Conservation (phyloP, 2,797 vertebrate genomes). For the Phataginus tetradactyla region DNA sequence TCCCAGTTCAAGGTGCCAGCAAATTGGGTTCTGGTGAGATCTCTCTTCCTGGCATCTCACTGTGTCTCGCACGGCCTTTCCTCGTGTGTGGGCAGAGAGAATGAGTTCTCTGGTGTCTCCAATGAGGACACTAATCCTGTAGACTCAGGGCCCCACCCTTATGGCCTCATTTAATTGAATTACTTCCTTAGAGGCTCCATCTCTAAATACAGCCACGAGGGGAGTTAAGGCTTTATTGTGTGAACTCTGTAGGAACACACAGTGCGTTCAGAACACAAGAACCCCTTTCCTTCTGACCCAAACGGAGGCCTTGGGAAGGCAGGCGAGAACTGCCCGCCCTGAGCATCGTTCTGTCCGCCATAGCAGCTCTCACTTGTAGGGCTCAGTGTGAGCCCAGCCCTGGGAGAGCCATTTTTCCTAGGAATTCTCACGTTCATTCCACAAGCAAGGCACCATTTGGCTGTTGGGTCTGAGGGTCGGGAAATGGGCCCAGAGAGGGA, state of each 20-base stretch:
- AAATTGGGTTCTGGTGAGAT: not conserved
- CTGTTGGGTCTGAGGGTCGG: not conserved
- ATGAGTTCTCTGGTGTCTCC: not conserved
- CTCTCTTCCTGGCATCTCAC: not conserved
- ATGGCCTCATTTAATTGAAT: not conserved
- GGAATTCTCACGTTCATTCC: no score
- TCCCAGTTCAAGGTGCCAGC: not conserved
- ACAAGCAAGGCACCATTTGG: not conserved
- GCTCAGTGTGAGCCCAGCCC: not conserved
- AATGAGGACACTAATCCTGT: not conserved
- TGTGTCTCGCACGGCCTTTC: not conserved
- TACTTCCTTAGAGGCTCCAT: no score
- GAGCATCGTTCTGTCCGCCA: not conserved
- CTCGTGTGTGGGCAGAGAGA: not conserved
- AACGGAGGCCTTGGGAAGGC: not conserved
- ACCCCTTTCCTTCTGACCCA: not conserved
- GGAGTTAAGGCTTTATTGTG: no score
- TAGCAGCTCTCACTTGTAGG: not conserved
- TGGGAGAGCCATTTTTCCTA: accelerated
- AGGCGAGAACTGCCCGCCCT: not conserved
- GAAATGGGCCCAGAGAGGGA: not conserved
- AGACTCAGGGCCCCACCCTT: not conserved
- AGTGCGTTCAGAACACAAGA: not conserved
- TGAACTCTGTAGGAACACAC: no score
- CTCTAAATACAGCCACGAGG: not conserved